Evolutionary conservation across 2,888 invertebrate species (phyloP).

Genomic region (Caenorhabditis wallacei): DNA sequence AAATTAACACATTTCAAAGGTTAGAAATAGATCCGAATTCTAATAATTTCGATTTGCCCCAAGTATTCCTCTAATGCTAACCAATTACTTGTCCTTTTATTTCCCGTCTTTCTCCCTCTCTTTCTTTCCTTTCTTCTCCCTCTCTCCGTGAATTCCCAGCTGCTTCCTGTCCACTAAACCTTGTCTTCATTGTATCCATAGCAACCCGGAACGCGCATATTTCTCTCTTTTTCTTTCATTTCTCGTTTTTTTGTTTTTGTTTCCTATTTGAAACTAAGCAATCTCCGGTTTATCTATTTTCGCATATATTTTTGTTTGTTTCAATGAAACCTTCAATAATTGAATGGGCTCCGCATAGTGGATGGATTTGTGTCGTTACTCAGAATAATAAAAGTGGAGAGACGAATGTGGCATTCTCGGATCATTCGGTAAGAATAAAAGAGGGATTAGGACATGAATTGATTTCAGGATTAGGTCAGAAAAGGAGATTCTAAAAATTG

Average conservation of each 20-base stretch:
- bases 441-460: background rate
- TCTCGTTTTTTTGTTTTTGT: slow-evolving; percentile 23
- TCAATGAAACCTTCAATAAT: slow-evolving; percentile 45
- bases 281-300: slow-evolving; percentile 4
- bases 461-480: no score
- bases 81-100: background rate
- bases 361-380: slow-evolving; percentile 53
- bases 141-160: slow-evolving; percentile 3
- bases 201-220: slow-evolving; percentile 22
- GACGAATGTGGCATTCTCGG: slow-evolving; percentile 57
- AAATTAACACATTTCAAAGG: no score
- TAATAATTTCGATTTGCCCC: no score
- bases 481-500: background rate
- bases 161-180: slow-evolving; percentile 6
- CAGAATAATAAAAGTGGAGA: slow-evolving; percentile 13
- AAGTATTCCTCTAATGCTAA: background rate
- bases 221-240: background rate
- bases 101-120: background rate
- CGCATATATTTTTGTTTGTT: background rate
- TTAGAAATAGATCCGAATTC: no score
- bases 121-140: slow-evolving; percentile 6
- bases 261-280: slow-evolving; percentile 4
- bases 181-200: slow-evolving; percentile 7
- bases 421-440: slow-evolving; percentile 53
- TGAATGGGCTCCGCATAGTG: slow-evolving; percentile 61